phyloP scores from a whole-genome alignment of 2,797 vertebrate species.

The Thalassophryne amazonica region DNA sequence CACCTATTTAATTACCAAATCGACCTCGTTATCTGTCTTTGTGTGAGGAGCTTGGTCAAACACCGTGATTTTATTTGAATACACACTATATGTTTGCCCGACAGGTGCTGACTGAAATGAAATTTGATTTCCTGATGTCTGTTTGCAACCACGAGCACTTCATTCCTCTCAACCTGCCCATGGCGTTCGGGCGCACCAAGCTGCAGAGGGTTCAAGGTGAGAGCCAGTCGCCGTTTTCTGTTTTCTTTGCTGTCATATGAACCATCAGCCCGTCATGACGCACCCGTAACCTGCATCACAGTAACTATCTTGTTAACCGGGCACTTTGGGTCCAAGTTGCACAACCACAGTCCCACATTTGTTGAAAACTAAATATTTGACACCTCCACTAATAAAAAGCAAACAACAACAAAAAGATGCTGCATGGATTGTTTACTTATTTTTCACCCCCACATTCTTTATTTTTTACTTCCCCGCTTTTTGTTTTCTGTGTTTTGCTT shows the following conservation, averaged over 20 bases:
- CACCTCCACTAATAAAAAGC: neutral
- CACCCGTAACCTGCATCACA: slow-evolving; percentile 15
- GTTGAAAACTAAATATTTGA: neutral
- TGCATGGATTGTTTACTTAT: slow-evolving; percentile 69
- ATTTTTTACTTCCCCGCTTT: slow-evolving; percentile 63
- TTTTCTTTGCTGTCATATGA: neutral
- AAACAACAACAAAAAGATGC: slow-evolving; percentile 34
- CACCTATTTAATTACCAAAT: no score
- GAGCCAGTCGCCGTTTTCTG: neutral
- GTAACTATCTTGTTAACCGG: slow-evolving; percentile 25
- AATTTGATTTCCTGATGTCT: slow-evolving; percentile 94
- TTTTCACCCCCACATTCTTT: slow-evolving; percentile 64
- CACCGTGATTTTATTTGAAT: neutral
- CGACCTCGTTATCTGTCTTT: no score
- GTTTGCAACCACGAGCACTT: slow-evolving; percentile 95
- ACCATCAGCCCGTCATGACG: neutral
- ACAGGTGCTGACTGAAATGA: slow-evolving; percentile 92
- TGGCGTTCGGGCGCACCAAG: slow-evolving; percentile 92
- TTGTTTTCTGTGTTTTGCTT: slow-evolving; percentile 67
- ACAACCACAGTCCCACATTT: neutral
- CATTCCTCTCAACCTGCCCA: slow-evolving; percentile 95
- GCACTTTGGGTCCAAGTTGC: no score
- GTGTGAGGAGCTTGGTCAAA: neutral
- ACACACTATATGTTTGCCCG: neutral
- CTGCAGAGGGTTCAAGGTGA: slow-evolving; percentile 92